Base-by-base conservation (phyloP, 2,113 vertebrate species). In the Perca fluviatilis region DNA sequence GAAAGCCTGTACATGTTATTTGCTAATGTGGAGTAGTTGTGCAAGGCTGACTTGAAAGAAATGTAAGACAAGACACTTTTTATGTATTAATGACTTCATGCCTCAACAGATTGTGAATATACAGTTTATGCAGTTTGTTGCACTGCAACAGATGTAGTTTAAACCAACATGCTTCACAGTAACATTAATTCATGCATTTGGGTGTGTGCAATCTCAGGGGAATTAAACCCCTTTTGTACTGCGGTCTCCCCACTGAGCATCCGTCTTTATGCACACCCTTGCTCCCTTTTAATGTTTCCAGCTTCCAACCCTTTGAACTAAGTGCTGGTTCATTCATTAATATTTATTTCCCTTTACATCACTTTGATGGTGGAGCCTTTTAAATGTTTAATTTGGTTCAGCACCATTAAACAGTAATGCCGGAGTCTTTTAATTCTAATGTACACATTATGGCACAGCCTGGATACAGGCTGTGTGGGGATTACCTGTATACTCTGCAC, bases 301-400 rank as follows among this genome's bases (percentile, higher is more conserved):
- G 66, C 80, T 82, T 79, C 71, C 69, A 86, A 66, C 63, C 63
- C 83, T 90, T 88, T 91, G 85, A 91, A 93, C 83, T 80, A 91
- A 91, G 84, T 80, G 19, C 79, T 79, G 78, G 77, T 76, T 85
- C 74, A 58, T 87, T 87, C 88, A 94, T 94, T 84, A 90, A 94
- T 94, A 95, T 93, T 88, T 77, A 94, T 91, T 86, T 74, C 33
- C 61, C 76, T 91, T 92, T 88, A 83, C 83, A 78, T 90, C 73
- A 70, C 91, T 89, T 84, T 89, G 87, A 92, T 92, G 83, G 83
- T 77, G 72, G 53, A 85, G 85, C 85, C 81, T 88, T 85, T 89
- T 92, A 89, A 94, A 94, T 93, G 84, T 93, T 94, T 94, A 66
- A 94, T 92, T 88, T 78, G 79, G 77, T 89, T 93, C 81, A 77